Percentiles rank a stretch among this genome's conserved stretches.
phyloP scores from a whole-genome alignment of 2,888 invertebrate species.

The Coelogynopora nodosa region DNA sequence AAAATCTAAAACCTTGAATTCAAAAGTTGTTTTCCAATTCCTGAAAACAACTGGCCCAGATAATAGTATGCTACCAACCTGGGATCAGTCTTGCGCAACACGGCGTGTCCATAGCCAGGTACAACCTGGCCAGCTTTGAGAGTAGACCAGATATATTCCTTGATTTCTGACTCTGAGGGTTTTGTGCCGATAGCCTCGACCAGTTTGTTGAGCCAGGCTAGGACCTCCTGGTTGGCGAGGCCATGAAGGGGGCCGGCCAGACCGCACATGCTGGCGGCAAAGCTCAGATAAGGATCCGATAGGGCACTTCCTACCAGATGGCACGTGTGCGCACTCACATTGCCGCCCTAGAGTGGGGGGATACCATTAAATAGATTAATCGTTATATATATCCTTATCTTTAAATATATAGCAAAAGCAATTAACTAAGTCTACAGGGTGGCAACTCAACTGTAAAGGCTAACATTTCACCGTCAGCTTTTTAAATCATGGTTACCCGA shows the following conservation, averaged over 20 bases:
- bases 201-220: slow-evolving; percentile 87
- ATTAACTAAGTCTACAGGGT: too few relatives aligned
- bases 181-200: slow-evolving; percentile 75
- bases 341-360: slow-evolving; percentile 94
- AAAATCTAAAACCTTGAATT: too few relatives aligned
- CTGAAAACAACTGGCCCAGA: too few relatives aligned
- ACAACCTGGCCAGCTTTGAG: slow-evolving; percentile 79
- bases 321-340: slow-evolving; percentile 88
- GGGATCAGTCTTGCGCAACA: slow-evolving; percentile 88
- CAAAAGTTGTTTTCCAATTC: too few relatives aligned
- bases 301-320: slow-evolving; percentile 89
- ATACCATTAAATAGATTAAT: too few relatives aligned
- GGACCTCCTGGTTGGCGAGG: slow-evolving; percentile 85
- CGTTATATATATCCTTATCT: too few relatives aligned
- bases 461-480: too few relatives aligned
- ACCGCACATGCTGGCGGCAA: slow-evolving; percentile 86
- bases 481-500: too few relatives aligned
- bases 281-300: slow-evolving; percentile 86
- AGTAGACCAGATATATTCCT: slow-evolving; percentile 95
- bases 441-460: too few relatives aligned
- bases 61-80: too few relatives aligned
- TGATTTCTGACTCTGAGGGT: slow-evolving; percentile 81
- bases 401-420: too few relatives aligned
- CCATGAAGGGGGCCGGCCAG: slow-evolving; percentile 92
- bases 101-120: slow-evolving; percentile 92